These are phyloP conservation scores for Colletes collaris DNA, from an alignment of 2,888 invertebrate species.

Conservation along the genomic window DNA sequence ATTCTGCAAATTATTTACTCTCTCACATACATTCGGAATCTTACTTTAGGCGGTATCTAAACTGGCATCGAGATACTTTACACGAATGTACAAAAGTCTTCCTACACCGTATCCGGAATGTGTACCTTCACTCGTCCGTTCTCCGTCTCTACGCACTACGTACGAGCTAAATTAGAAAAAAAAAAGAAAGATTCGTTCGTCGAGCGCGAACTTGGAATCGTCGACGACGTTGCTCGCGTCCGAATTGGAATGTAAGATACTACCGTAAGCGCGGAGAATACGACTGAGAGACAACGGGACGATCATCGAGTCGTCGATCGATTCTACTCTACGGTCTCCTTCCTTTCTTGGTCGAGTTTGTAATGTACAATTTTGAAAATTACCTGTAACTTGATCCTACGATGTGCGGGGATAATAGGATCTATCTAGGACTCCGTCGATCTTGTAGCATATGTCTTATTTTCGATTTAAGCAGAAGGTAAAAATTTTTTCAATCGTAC, in stretches of 20 bases:
- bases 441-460: no score
- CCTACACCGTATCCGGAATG: conserved; percentile 62
- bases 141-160: conserved; percentile 33
- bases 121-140: conserved; percentile 29
- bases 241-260: conserved; percentile 55
- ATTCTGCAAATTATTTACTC: conserved; percentile 54
- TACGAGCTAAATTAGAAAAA: conserved; percentile 53
- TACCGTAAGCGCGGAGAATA: conserved; percentile 28
- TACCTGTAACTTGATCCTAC: no score
- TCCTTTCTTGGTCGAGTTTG: no score
- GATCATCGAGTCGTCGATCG: conserved; percentile 55
- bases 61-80: conserved; percentile 78
- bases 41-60: conserved; percentile 68
- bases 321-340: not conserved
- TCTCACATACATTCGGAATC: conserved; percentile 58
- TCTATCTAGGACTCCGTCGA: no score
- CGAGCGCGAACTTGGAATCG: conserved; percentile 27
- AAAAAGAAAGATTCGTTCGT: conserved; percentile 27
- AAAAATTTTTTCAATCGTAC: no score
- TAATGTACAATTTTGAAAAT: no score
- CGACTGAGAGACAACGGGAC: conserved; percentile 33
- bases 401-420: no score
- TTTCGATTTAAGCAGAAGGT: no score
- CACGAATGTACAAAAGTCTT: conserved; percentile 78
- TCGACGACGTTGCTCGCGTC: conserved; percentile 20